Base-by-base conservation (phyloP, 1,140 invertebrate species). In the Macrostomum lignano region DNA sequence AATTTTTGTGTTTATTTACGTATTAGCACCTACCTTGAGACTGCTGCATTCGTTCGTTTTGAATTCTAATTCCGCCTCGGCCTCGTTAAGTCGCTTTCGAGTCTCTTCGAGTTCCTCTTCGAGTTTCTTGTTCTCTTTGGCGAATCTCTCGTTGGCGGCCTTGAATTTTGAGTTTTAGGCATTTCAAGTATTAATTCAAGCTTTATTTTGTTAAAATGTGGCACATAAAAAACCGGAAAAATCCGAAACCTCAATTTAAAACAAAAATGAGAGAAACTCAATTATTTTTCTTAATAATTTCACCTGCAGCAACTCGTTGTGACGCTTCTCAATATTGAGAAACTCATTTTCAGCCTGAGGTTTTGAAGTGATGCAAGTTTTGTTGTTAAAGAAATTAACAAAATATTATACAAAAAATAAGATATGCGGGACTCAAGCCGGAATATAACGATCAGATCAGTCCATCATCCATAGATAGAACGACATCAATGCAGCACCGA, bases 61-160 rank as follows among this genome's bases (percentile, higher is more conserved):
- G 11, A 33, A n/a, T n/a, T 36, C 35, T 15, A 36, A 32, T 7
- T 23, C 26, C 7, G 26, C 7, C 10, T 33, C 25, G 13, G 19
- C 17, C n/a, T 36, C 35, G 23, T 33, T 25, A 10, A 36, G 9
- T 33, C 25, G 22, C 14, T 26, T 36, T 10, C 20, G 31, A 15
- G 35, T 13, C n/a, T 33, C 11, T 6, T 30, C 7, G 3, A 36
- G 13, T 10, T 30, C 24, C 17, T 33, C 28, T 31, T 36, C 35
- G 15, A 36, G 28, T 19, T 25, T 20, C 22, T 36, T 11, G 10
- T 36, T 36, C 24, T 36, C 35, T 17, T 31, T 33, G n/a, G 11
- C 7, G 5, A 36, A 13, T 15, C 35, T 25, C 10, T 36, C 25
- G 25, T 36, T 36, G 4, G 35, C 22, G 3, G 24, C 19, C 35